Percentiles rank a stretch among this genome's conserved stretches.
phyloP scores from a whole-genome alignment of 2,797 vertebrate species.

The Eulemur coronatus region DNA sequence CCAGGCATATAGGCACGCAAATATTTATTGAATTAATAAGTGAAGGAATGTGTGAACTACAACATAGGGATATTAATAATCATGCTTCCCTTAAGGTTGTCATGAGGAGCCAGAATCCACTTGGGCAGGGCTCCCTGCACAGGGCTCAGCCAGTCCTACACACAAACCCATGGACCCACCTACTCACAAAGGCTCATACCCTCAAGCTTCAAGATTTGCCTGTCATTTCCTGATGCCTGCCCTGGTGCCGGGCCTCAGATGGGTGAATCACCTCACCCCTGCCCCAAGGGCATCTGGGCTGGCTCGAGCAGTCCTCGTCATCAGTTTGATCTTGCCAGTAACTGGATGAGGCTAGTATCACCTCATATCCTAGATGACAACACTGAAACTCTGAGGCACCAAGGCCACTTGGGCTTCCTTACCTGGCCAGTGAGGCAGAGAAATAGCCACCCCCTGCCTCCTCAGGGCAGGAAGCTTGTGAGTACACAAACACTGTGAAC shows the following conservation, averaged over 20 bases:
- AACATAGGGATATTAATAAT: not conserved
- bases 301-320: not conserved
- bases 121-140: not conserved
- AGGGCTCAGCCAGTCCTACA: not conserved
- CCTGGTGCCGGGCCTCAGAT: slow-evolving; percentile 9
- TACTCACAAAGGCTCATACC: slow-evolving; percentile 26
- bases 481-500: not conserved
- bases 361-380: slow-evolving; percentile 10
- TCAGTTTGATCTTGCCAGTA: slow-evolving; percentile 33
- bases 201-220: not conserved
- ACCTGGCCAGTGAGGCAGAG: not conserved
- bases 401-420: not conserved
- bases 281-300: slow-evolving; percentile 6
- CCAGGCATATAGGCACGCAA: not conserved
- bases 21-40: slow-evolving; percentile 56
- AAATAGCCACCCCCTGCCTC: not conserved
- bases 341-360: slow-evolving; percentile 13
- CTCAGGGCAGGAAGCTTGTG: not conserved
- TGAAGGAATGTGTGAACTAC: slow-evolving; percentile 45
- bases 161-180: not conserved
- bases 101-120: slow-evolving; percentile 31
- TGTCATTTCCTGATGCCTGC: slow-evolving; percentile 42
- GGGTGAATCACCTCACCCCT: slow-evolving; percentile 30
- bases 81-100: not conserved
- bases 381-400: not conserved